These are phyloP conservation scores for Pocillopora verrucosa DNA, from an alignment of 64 coral and sea anemone species.

Conservation along the genomic window DNA sequence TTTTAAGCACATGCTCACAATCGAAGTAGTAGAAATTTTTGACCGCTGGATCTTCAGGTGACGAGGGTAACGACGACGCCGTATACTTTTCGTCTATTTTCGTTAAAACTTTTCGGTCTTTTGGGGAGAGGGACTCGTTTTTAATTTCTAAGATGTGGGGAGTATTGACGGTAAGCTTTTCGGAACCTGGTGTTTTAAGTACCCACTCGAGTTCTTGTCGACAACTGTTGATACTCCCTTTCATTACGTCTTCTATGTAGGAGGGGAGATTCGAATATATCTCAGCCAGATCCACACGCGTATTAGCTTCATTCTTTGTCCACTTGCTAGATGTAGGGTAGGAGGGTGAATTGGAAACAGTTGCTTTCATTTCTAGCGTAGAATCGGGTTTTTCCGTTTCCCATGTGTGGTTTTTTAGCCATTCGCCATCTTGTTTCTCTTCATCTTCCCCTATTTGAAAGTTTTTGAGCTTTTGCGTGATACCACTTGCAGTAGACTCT, in stretches of 20 bases:
- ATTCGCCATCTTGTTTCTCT: neutral
- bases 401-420: neutral
- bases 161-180: neutral
- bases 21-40: neutral
- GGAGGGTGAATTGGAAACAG: neutral
- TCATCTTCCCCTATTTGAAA: too few relatives aligned
- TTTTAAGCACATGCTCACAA: conserved; percentile 11
- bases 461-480: too few relatives aligned
- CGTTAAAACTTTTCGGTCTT: neutral
- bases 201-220: neutral
- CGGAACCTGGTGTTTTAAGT: neutral
- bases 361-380: neutral
- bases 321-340: neutral
- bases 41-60: too few relatives aligned
- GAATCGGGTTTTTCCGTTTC: neutral
- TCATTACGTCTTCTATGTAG: neutral
- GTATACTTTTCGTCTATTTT: neutral
- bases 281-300: neutral
- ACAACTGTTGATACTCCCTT: neutral
- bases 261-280: neutral
- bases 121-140: too few relatives aligned
- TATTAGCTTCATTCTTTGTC: too few relatives aligned
- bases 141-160: neutral
- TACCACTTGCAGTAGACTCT: too few relatives aligned
- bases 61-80: neutral